phyloP scores from a whole-genome alignment of 2,888 invertebrate genomes.

The Synanthedon myopaeformis region DNA sequence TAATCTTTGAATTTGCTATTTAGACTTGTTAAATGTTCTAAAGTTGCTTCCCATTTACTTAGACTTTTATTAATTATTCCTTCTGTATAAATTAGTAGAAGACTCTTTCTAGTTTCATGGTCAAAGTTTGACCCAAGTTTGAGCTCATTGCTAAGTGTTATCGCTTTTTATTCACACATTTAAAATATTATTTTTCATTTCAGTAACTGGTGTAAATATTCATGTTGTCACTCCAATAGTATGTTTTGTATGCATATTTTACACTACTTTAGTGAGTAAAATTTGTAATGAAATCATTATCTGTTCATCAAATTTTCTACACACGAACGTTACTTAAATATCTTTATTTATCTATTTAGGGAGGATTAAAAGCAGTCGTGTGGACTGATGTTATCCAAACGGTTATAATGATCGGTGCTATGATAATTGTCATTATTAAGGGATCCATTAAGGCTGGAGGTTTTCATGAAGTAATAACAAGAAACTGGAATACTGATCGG shows the following conservation, averaged over 20 bases:
- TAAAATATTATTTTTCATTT: constrained; percentile 16
- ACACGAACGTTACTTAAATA: background rate
- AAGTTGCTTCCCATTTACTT: too few species aligned
- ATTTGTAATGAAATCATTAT: constrained; percentile 7
- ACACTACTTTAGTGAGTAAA: constrained; percentile 77
- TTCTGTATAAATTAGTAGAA: too few species aligned
- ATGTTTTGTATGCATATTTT: constrained; percentile 82
- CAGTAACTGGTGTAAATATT: constrained; percentile 82
- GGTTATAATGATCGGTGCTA: constrained; percentile 75
- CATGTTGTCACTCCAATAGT: constrained; percentile 80
- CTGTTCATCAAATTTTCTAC: background rate
- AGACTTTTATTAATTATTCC: too few species aligned
- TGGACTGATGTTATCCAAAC: constrained; percentile 82
- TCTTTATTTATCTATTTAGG: constrained; percentile 37
- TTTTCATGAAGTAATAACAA: constrained; percentile 64
- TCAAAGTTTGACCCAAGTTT: too few species aligned
- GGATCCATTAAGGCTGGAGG: constrained; percentile 76
- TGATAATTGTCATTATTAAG: constrained; percentile 74
- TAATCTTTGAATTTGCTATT: too few species aligned
- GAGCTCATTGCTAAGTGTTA: too few species aligned
- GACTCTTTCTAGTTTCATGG: too few species aligned
- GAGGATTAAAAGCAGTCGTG: constrained; percentile 77
- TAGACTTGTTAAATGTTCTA: too few species aligned
- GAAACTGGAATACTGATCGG: constrained; percentile 70
- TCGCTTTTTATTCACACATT: background rate